Evolutionary conservation across 2,797 vertebrate genomes (phyloP), one percentile per base, ranked within the genome.

Genomic region (Ctenochaetus hawaiiensis): DNA sequence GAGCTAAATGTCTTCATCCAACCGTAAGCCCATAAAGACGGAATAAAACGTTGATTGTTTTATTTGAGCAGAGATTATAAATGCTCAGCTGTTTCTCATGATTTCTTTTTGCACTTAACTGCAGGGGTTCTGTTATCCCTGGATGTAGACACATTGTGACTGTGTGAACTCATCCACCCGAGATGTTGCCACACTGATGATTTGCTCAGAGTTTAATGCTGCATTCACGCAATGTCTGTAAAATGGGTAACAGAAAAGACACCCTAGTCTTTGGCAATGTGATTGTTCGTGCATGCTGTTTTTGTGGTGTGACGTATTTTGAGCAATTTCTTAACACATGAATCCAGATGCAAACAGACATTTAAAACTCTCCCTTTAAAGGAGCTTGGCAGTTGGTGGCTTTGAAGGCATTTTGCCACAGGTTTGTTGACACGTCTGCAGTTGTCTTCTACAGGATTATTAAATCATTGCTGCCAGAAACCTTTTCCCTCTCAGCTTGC

Each of bases 21-120:
- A 34, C 68, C 30, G 18, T 53, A 34, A 79, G 48, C 26, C 43
- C 66, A 39, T 74, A 70, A 1, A 78, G 57, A 67, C 6, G 18
- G 37, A n/a, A 61, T 14, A 12, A 65, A 41, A 43, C 56, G 56
- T 34, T 71, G 2, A 75, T 49, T 51, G 44, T 52, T 18, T 39
- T 59, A 6, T 56, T 14, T 39, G 39, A 54, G 11, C 20, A 22
- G 52, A 47, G 52, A 6, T 58, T 58, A 54, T 56, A 23, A 64
- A 64, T 60, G 39, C n/a, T 17, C 30, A 58, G 39, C 37, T 57
- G 22, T 48, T 8, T 14, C 3, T 14, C 26, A 18, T 53, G 20
- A 62, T 59, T 18, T 58, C 8, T 57, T 61, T 77, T 52, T 63
- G 7, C 63, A 52, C 51, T 26, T n/a, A 16, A 62, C 22, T 48